Evolutionary conservation across 2,797 vertebrate genomes (phyloP).

Genomic region (Linurgus olivaceus): DNA sequence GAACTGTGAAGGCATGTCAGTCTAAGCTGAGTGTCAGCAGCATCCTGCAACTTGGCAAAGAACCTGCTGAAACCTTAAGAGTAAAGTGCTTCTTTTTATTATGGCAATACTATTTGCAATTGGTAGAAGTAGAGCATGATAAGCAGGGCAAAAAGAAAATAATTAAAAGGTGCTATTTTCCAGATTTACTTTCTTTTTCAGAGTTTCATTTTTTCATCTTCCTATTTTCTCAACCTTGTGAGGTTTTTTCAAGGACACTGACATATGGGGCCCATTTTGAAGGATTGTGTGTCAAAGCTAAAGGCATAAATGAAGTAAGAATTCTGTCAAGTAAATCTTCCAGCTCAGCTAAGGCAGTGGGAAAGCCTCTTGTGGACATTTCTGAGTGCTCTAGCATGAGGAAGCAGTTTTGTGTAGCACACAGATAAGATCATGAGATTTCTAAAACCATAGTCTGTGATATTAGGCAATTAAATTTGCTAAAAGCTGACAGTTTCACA

Average conservation of each 20-base stretch:
- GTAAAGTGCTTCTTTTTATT: neutral
- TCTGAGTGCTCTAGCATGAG: neutral
- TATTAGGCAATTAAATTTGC: neutral
- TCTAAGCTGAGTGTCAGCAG: neutral
- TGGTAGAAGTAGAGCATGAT: neutral
- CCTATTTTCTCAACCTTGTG: neutral
- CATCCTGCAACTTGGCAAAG: neutral
- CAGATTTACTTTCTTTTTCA: neutral
- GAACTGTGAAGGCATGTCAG: neutral
- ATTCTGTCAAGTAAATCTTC: neutral
- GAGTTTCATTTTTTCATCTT: neutral
- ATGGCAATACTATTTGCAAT: neutral
- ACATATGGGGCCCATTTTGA: neutral
- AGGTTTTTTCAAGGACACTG: neutral
- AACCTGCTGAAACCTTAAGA: neutral
- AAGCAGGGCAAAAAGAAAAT: neutral
- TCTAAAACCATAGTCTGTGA: neutral
- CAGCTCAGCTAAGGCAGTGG: neutral
- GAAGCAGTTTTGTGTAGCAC: neutral
- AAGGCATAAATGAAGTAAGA: neutral
- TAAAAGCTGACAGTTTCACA: constrained; percentile 10
- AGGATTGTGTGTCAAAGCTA: neutral
- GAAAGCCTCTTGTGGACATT: neutral
- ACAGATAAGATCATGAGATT: neutral
- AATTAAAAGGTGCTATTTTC: neutral